A percentile compares a stretch with the other conserved stretches of the same genome.
phyloP scores from a whole-genome alignment of 2,797 vertebrate genomes.

The Anguilla megastoma region DNA sequence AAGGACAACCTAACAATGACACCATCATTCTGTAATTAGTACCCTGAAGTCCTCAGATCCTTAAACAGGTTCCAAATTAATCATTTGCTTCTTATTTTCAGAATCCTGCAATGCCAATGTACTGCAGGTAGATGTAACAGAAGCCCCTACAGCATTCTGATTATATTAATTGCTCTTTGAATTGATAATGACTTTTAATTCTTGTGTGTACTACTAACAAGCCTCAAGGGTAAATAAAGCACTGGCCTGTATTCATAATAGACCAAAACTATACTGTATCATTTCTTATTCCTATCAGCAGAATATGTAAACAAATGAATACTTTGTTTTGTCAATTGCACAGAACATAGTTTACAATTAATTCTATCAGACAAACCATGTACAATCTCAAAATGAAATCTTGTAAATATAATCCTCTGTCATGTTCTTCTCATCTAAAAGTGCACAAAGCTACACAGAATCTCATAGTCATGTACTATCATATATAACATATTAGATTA shows the following conservation, averaged over 20 bases:
- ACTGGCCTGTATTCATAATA: not conserved
- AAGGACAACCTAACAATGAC: not conserved
- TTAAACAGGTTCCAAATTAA: not conserved
- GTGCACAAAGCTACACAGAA: no score
- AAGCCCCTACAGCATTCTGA: not conserved
- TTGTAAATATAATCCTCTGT: not conserved
- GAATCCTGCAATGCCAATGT: not conserved
- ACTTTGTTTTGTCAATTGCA: not conserved
- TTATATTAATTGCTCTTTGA: slow-evolving; percentile 17
- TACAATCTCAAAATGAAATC: not conserved
- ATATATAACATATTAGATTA: no score
- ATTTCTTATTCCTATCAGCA: not conserved
- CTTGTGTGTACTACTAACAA: not conserved
- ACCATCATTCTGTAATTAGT: not conserved
- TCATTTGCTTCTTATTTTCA: not conserved
- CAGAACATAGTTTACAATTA: no score
- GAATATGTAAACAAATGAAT: not conserved
- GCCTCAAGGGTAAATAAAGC: slow-evolving; percentile 14
- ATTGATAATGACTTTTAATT: slow-evolving; percentile 29
- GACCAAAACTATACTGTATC: not conserved
- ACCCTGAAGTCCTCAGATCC: not conserved
- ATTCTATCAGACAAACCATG: no score
- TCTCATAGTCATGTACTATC: no score
- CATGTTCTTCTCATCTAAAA: not conserved
- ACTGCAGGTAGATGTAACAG: not conserved